Base-by-base conservation (phyloP, 2,797 vertebrate species). In the Centroberyx gerrardi region DNA sequence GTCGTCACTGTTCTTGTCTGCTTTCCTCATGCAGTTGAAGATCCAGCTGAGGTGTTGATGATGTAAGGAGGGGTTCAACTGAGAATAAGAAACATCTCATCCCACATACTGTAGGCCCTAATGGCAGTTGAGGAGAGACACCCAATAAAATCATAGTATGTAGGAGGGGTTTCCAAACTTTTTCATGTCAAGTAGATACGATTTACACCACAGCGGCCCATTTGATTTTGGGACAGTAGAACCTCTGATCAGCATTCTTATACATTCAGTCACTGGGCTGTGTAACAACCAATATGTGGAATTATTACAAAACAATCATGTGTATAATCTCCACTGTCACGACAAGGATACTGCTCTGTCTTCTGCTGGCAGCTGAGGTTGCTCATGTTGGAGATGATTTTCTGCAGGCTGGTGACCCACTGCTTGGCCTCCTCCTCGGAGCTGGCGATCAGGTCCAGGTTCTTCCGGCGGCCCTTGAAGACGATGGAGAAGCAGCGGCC, bases 271-370 rank as follows among this genome's bases (percentile, higher is more conserved):
- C 40, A 42, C 2, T 42, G 3, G 10, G 36, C 6, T 8, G 6
- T 38, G 36, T 5, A 38, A 38, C 22, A 22, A 22, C 22, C 22
- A 22, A 22, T 22, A 22, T 22, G 12, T 12, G 9, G 38, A 40
- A 40, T 40, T 2, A 40, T 8, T n/a, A 1, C 13, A 22, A 22
- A 42, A 9, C 14, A 59, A 8, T n/a, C 40, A 2, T 14, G 2
- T 10, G 4, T 18, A 29, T 14, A 31, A 40, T 22, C 10, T 17
- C 6, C 13, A 40, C 22, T 8, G 1, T 31, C n/a, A 15, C 9
- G 52, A 46, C 29, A 94, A 98, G 97, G 98, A 99, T 99, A 99
- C 98, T 99, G 98, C 83, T 97, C 96, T 0, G 95, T 94, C 84
- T 97, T 97, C 90, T 97, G 93, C 66, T 92, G 94, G 64, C 76